Evolutionary conservation across 2,888 invertebrate genomes (phyloP).

Genomic region (Protula sp.): DNA sequence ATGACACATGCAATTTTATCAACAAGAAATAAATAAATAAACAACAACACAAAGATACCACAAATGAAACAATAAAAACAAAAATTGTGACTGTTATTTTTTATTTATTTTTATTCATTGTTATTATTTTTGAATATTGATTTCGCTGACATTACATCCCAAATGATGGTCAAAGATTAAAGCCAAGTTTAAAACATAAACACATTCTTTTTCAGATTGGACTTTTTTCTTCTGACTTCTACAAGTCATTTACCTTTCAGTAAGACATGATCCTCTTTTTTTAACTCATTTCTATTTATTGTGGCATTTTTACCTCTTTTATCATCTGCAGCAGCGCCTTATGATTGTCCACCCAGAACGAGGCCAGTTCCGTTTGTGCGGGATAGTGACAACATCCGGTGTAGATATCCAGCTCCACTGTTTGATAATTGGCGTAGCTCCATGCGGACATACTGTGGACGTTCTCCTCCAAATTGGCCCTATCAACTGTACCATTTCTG

Average conservation of each 20-base stretch:
- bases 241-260: no score
- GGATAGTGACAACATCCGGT: conserved; percentile 16
- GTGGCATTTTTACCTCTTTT: no score
- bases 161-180: no score
- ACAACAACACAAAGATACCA: neutral
- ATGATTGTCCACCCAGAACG: conserved; percentile 12
- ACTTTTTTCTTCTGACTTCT: no score
- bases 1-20: neutral
- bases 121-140: no score
- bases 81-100: neutral
- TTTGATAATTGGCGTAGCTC: conserved; percentile 7
- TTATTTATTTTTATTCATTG: neutral
- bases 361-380: neutral
- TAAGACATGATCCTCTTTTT: no score
- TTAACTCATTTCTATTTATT: neutral
- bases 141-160: no score
- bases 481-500: no score
- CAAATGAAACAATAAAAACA: neutral
- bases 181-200: no score
- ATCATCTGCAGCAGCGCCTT: conserved; percentile 11
- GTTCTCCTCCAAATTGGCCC: no score
- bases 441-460: no score
- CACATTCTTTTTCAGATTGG: no score
- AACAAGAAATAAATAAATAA: neutral
- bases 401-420: conserved; percentile 12